Evolutionary conservation across 2,797 vertebrate species (phyloP).

Genomic region (Anguilla pacifica): DNA sequence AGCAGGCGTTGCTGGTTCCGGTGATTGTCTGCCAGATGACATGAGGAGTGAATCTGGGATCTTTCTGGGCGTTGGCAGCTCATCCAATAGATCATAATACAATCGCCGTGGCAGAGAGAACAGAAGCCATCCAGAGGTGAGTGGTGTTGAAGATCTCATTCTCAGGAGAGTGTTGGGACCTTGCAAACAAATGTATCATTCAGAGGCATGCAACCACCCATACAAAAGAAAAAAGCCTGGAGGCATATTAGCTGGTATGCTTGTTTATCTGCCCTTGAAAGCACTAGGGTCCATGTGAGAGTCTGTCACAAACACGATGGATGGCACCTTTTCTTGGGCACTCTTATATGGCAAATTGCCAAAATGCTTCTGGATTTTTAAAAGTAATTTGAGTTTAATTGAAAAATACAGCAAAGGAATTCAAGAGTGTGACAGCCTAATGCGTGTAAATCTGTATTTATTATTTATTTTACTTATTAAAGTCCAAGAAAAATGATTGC

Average conservation of each 20-base stretch:
- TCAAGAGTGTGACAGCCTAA: neutral
- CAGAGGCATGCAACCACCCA: neutral
- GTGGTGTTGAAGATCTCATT: neutral
- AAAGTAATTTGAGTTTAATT: constrained; percentile 6
- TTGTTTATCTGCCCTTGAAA: constrained; percentile 8
- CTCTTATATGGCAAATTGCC: neutral
- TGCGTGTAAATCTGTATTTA: neutral
- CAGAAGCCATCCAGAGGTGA: neutral
- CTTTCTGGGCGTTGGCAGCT: neutral
- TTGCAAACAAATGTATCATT: constrained; percentile 9
- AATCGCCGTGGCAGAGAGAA: neutral
- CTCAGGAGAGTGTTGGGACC: neutral
- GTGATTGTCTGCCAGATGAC: constrained; percentile 7
- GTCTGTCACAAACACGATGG: neutral
- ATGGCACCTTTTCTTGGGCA: neutral
- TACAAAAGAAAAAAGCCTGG: constrained; percentile 6
- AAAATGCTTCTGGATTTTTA: neutral
- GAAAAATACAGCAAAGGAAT: constrained; percentile 7
- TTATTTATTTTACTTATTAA: constrained; percentile 4
- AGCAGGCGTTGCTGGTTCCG: neutral
- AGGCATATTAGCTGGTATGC: constrained; percentile 2
- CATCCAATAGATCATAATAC: constrained; percentile 14
- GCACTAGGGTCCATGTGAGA: neutral
- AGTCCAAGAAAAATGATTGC: neutral
- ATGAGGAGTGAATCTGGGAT: constrained; percentile 13